Evolutionary conservation across 2,113 vertebrate species (phyloP).

Genomic region (Corynorhinus townsendii): DNA sequence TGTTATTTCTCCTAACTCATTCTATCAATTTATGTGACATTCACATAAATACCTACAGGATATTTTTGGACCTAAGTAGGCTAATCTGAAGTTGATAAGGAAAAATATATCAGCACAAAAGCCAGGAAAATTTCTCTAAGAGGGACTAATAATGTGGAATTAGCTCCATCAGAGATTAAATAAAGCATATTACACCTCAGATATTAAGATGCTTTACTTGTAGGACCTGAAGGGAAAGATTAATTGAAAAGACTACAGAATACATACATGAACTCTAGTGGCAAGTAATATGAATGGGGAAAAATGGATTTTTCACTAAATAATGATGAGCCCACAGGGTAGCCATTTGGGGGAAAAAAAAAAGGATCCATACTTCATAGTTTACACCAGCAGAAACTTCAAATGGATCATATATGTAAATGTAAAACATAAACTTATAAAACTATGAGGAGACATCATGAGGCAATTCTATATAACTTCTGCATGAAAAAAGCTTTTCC

Average conservation of each 20-base stretch:
- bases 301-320: slow-evolving; percentile 38
- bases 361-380: neutral
- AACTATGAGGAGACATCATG: neutral
- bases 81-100: slow-evolving; percentile 6
- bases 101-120: slow-evolving; percentile 5
- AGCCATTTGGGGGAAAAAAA: neutral
- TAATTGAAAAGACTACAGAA: slow-evolving; percentile 6
- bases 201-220: slow-evolving; percentile 16
- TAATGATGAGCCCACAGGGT: neutral
- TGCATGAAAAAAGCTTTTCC: neutral
- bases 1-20: neutral
- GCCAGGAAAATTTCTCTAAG: slow-evolving; percentile 9
- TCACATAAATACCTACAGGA: neutral
- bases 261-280: neutral
- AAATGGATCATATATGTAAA: neutral
- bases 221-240: neutral
- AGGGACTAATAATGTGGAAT: neutral
- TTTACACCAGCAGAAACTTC: slow-evolving; percentile 10
- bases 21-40: neutral
- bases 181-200: slow-evolving; percentile 9
- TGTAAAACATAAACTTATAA: slow-evolving; percentile 26
- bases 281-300: neutral
- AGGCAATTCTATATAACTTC: neutral
- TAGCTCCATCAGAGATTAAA: neutral
- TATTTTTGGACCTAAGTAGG: neutral